phyloP scores from a whole-genome alignment of 2,888 invertebrate genomes.

The Hypercompe scribonia region DNA sequence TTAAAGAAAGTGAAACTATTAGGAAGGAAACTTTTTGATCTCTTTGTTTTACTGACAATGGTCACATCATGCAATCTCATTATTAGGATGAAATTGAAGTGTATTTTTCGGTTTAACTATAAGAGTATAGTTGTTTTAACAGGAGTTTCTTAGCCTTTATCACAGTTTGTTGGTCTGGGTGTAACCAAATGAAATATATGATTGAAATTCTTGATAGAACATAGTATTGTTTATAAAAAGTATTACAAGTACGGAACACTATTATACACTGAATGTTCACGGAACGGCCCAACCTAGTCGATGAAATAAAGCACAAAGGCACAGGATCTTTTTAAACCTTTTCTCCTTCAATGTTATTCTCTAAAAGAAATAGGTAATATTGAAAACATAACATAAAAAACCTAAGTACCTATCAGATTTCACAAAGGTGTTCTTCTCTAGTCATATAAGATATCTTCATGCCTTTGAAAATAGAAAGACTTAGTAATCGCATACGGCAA shows the following conservation, averaged over 20 bases:
- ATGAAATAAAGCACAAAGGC: neutral
- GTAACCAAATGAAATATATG: too few relatives aligned
- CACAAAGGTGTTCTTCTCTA: neutral
- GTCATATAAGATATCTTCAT: neutral
- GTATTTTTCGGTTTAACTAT: neutral
- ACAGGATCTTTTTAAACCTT: neutral
- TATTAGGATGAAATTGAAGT: neutral
- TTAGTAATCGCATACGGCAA: neutral
- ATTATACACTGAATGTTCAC: neutral
- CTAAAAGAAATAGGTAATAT: neutral
- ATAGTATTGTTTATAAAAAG: neutral
- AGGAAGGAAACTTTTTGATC: neutral
- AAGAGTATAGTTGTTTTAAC: neutral
- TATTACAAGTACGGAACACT: neutral
- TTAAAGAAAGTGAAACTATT: neutral
- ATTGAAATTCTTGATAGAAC: too few relatives aligned
- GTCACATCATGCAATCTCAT: neutral
- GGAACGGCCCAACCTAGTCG: neutral
- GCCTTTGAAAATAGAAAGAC: neutral
- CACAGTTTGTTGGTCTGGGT: neutral
- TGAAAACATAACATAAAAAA: neutral
- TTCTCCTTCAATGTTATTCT: neutral
- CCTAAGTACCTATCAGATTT: neutral
- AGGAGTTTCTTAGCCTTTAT: neutral
- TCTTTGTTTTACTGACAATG: neutral